phyloP scores from a whole-genome alignment of 1,140 invertebrate genomes.

The Pomacea maculata region DNA sequence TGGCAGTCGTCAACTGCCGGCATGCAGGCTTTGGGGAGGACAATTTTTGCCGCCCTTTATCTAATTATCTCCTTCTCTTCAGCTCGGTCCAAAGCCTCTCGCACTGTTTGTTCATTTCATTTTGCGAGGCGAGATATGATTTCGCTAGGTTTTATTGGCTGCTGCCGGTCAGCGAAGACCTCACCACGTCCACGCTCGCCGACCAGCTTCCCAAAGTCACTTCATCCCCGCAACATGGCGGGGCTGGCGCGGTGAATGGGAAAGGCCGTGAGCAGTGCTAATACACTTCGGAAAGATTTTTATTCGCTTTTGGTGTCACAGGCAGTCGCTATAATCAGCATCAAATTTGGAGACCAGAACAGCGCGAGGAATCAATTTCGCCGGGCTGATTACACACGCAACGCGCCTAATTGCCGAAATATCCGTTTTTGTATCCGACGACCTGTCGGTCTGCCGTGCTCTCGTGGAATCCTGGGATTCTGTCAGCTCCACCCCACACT shows the following conservation, averaged over 20 bases:
- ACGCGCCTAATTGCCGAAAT: conserved; percentile 24
- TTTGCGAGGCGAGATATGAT: conserved; percentile 29
- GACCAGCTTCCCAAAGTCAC: not conserved
- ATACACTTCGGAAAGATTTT: conserved; percentile 25
- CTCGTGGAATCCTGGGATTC: no score
- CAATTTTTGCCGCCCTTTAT: conserved; percentile 25
- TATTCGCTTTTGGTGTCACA: conserved; percentile 19
- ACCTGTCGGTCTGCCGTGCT: conserved; percentile 1
- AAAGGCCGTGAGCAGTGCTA: conserved; percentile 1
- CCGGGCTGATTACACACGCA: conserved; percentile 23
- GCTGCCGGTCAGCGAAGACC: not conserved
- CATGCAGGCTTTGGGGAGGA: not conserved
- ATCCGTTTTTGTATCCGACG: conserved; percentile 19
- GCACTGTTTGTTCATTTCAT: conserved; percentile 36
- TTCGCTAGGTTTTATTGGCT: conserved; percentile 28
- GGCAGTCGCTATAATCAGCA: conserved; percentile 15
- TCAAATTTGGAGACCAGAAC: conserved; percentile 7
- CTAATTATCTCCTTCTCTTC: conserved; percentile 27
- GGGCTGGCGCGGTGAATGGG: not conserved
- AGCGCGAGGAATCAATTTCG: conserved; percentile 15
- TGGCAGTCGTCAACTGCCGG: not conserved
- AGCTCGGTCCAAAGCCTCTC: conserved; percentile 20
- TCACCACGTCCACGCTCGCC: not conserved
- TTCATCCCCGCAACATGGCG: not conserved
- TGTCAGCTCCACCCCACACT: no score